Conservation (phyloP, 2,888 invertebrate species). For the Autographa gamma region DNA sequence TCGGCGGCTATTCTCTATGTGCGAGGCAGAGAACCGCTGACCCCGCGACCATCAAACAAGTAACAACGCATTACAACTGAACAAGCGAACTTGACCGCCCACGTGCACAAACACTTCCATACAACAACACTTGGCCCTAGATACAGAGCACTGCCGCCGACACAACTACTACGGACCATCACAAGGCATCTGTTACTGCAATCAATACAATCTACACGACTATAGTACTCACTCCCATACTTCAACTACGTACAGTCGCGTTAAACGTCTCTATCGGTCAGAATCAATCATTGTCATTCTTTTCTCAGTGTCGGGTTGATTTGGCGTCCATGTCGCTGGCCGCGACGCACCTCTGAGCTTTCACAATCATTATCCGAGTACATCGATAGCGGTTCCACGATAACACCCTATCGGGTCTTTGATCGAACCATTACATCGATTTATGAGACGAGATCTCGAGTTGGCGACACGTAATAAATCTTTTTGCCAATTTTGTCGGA, state of each 20-base stretch:
- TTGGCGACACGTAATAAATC: conserved; percentile 78
- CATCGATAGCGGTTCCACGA: conserved; percentile 69
- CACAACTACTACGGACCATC: conserved; percentile 20
- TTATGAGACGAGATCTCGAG: conserved; percentile 77
- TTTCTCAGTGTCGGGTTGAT: conserved; percentile 63
- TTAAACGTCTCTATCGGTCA: conserved; percentile 62
- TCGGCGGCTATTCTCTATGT: conserved; percentile 67
- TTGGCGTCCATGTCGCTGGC: conserved; percentile 58
- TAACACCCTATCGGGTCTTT: conserved; percentile 73
- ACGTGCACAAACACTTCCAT: conserved; percentile 72
- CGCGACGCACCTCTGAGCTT: conserved; percentile 67
- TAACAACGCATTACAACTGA: conserved; percentile 76
- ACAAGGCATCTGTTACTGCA: conserved; percentile 61
- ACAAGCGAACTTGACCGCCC: conserved; percentile 84
- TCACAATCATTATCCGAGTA: conserved; percentile 75
- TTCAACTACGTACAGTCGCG: conserved; percentile 39
- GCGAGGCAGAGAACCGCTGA: conserved; percentile 76
- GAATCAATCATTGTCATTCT: conserved; percentile 72
- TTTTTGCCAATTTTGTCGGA: conserved; percentile 69
- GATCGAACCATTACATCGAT: conserved; percentile 78
- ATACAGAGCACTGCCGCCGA: conserved; percentile 47
- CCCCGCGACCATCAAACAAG: conserved; percentile 65
- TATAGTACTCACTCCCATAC: conserved; percentile 51
- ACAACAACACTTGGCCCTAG: conserved; percentile 63
- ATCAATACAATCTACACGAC: conserved; percentile 57